phyloP scores from a whole-genome alignment of 2,113 vertebrate species.

The Elachura formosa region DNA sequence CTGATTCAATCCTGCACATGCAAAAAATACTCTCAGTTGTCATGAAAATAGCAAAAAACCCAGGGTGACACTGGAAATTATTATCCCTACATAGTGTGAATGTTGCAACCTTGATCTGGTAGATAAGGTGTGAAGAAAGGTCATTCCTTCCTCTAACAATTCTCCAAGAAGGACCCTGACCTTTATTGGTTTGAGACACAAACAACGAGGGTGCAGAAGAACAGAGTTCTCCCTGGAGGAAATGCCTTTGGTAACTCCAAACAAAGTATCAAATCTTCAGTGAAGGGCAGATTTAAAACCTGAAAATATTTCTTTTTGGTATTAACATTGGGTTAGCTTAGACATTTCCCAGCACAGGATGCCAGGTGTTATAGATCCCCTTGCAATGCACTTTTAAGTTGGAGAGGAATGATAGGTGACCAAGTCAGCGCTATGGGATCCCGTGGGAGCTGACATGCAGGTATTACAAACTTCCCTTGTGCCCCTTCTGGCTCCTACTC shows the following conservation, averaged over 20 bases:
- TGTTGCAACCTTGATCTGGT: background rate
- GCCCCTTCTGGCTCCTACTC: background rate
- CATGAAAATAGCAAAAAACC: background rate
- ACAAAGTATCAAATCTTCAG: accelerated
- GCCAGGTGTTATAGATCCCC: background rate
- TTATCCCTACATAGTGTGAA: background rate
- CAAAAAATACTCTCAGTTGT: background rate
- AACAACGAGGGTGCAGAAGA: background rate
- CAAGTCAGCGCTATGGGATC: background rate
- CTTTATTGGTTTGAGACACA: background rate
- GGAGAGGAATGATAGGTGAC: background rate
- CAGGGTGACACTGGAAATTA: background rate
- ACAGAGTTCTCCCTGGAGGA: background rate
- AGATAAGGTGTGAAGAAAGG: background rate
- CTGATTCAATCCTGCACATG: background rate
- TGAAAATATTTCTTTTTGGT: background rate
- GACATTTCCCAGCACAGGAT: background rate
- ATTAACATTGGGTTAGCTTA: background rate
- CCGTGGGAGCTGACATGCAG: background rate
- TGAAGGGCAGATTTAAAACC: background rate
- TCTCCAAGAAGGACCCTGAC: background rate
- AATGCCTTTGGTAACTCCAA: background rate
- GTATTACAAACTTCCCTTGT: background rate
- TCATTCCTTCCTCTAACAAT: background rate
- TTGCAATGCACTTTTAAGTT: background rate